Percentiles rank a stretch among this genome's conserved stretches.
These are phyloP conservation scores for Columba livia DNA, from an alignment of 2,113 vertebrate genomes.

Conservation along the genomic window DNA sequence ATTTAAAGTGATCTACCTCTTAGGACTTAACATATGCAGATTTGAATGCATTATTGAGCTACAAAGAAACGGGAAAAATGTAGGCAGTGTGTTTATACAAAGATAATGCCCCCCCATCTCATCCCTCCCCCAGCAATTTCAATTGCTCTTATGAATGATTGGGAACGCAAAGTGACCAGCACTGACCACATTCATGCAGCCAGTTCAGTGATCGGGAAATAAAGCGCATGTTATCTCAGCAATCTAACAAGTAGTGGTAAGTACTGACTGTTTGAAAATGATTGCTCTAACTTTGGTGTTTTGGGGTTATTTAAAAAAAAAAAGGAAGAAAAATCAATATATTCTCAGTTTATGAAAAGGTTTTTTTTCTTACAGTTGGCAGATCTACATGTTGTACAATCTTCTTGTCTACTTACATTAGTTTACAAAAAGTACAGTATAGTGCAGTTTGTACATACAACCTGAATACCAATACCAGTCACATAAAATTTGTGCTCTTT, in stretches of 20 bases:
- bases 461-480: conserved; percentile 55
- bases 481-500: conserved; percentile 59
- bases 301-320: background rate
- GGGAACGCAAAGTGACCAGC: background rate
- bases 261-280: conserved; percentile 19
- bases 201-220: background rate
- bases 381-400: conserved; percentile 62
- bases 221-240: background rate
- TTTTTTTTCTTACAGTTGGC: conserved; percentile 43
- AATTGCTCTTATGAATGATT: background rate
- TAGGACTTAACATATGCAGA: conserved; percentile 42
- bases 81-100: conserved; percentile 9
- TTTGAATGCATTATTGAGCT: conserved; percentile 42
- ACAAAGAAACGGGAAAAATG: conserved; percentile 5
- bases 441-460: conserved; percentile 64
- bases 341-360: conserved; percentile 57
- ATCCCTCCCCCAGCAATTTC: background rate
- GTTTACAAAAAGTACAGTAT: conserved; percentile 66
- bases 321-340: conserved; percentile 13
- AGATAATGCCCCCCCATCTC: background rate
- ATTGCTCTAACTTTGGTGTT: conserved; percentile 71
- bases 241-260: background rate
- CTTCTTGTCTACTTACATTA: conserved; percentile 66
- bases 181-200: background rate
- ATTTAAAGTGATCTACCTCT: conserved; percentile 52